Base-by-base conservation (phyloP, 1,140 invertebrate species). In the Onthophagus taurus region DNA sequence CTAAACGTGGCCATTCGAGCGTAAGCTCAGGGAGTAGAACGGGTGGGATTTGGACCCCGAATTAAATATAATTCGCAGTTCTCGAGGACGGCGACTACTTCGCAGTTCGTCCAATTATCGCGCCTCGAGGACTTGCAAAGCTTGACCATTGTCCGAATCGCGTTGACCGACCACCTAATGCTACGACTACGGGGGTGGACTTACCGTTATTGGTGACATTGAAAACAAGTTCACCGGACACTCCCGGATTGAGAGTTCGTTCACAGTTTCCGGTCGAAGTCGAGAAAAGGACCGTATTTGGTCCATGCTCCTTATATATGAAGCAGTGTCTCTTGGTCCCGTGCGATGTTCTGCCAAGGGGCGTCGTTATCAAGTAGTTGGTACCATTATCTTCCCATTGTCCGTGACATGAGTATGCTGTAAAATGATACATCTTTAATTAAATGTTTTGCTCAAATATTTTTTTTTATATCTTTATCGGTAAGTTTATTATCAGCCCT, bases 371-470 rank as follows among this genome's bases (percentile, higher is more conserved):
- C 49, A 89, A 72, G 63, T 79, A 88, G 49, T 81, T 78, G 6
- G 78, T 79, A 20, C 72, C 73, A 43, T 76, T 78, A 54, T 83
- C 80, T 30, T 72, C 69, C 85, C 85, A 89, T 48, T 76, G 76
- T 47, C 85, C 87, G 59, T 89, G 84, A 66, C 87, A 90, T 2
- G 82, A 84, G 66, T 89, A 91, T 51, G 81, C 87, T 89, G 68
- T 5, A 69, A 66, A 50, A 39, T n/a, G 7, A 29, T 8, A 29
- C n/a, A n/a, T 29, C 24, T 29, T n/a, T 29, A 29, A 7, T 8
- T 29, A 29, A 8, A n/a, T n/a, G 7, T 7, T 8, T 8, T 7
- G n/a, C n/a, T 29, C n/a, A 29, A 29, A 8, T 29, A 29, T 29
- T 29, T n/a, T 29, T 8, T 29, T 29, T 29, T 29, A 29, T n/a